Conservation (phyloP, 2,888 invertebrate species). For the Ariolimax columbianus region DNA sequence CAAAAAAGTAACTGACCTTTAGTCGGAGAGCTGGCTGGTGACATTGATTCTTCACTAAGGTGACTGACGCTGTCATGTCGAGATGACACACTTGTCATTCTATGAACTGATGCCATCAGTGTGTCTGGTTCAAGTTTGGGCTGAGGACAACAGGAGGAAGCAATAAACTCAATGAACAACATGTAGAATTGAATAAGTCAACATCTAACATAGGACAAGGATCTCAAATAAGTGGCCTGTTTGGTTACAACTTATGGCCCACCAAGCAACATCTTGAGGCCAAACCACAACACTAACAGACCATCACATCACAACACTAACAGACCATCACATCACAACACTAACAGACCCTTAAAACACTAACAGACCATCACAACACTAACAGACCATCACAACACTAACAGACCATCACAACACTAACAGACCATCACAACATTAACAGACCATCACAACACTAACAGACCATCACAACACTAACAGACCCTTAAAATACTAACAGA, state of each 20-base stretch:
- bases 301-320: neutral
- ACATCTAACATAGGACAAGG: no score
- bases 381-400: no score
- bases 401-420: no score
- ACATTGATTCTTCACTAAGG: slow-evolving; percentile 66
- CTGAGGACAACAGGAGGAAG: neutral
- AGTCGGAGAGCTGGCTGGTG: slow-evolving; percentile 9
- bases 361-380: neutral
- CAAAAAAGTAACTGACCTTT: neutral
- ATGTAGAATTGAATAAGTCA: no score
- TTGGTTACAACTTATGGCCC: no score
- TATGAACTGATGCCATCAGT: neutral
- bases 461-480: no score
- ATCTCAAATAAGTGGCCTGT: no score
- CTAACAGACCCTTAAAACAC: neutral
- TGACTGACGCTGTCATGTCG: slow-evolving; percentile 60
- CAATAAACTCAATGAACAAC: neutral
- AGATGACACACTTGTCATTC: neutral
- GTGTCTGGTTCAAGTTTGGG: slow-evolving; percentile 18
- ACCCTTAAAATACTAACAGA: no score
- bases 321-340: neutral
- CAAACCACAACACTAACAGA: neutral
- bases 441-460: no score
- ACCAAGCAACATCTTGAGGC: neutral
- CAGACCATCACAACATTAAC: no score